Conservation (phyloP, 1,140 invertebrate genomes). For the Aphelinus atriplicis region DNA sequence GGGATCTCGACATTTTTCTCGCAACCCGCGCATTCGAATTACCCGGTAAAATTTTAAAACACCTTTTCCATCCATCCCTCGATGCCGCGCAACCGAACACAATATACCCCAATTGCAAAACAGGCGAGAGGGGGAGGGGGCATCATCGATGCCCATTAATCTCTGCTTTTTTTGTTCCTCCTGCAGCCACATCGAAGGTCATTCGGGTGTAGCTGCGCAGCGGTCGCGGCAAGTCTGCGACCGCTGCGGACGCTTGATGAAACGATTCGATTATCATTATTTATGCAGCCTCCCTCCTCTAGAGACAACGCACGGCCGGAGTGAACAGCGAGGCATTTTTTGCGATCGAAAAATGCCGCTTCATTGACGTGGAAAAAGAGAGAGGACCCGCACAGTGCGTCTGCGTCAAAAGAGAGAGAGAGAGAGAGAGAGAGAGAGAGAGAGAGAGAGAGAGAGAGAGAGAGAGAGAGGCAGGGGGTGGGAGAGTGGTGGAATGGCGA, state of each 20-base stretch:
- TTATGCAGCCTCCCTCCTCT: conserved; percentile 1
- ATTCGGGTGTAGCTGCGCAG: not conserved
- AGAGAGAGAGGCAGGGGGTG: not conserved
- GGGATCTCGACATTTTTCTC: too few relatives aligned
- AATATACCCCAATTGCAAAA: too few relatives aligned
- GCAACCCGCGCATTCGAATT: too few relatives aligned
- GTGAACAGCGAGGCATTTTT: conserved; percentile 8
- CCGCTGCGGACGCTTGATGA: conserved; percentile 9
- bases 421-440: too few relatives aligned
- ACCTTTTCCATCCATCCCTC: too few relatives aligned
- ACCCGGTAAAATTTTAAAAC: too few relatives aligned
- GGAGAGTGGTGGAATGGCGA: not conserved
- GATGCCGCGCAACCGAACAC: too few relatives aligned
- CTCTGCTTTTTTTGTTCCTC: too few relatives aligned
- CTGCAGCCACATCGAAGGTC: conserved; percentile 1
- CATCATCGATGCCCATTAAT: conserved; percentile 5
- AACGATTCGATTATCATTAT: conserved; percentile 29
- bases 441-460: too few relatives aligned
- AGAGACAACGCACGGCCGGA: too few relatives aligned
- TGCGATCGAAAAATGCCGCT: not conserved
- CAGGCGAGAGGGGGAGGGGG: not conserved
- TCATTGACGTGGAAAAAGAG: conserved; percentile 9
- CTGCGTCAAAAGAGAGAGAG: too few relatives aligned
- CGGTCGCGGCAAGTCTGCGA: not conserved
- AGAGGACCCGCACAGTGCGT: not conserved